Conservation (phyloP, 2,797 vertebrate species). For the Pseudomugil gertrudae region DNA sequence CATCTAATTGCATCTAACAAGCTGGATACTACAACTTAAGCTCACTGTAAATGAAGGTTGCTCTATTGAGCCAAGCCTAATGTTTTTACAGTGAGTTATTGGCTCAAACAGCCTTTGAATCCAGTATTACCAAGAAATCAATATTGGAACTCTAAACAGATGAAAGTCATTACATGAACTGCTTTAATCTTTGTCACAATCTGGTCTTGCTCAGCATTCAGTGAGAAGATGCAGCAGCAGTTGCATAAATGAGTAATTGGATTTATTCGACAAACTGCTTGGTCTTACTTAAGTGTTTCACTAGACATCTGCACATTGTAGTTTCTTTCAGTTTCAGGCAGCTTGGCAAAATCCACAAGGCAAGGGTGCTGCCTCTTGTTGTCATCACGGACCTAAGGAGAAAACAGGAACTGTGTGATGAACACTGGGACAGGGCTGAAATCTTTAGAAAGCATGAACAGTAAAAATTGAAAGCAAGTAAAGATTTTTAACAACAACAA, state of each 20-base stretch:
- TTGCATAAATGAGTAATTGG: conserved; percentile 36
- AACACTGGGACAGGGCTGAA: conserved; percentile 15
- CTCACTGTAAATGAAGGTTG: conserved; percentile 1
- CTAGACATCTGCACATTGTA: conserved; percentile 99
- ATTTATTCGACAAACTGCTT: conserved; percentile 24
- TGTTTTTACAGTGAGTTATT: conserved; percentile 34
- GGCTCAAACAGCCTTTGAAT: conserved; percentile 43
- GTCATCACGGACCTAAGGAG: conserved; percentile 92
- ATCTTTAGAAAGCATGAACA: not conserved
- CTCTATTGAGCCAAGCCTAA: conserved; percentile 42
- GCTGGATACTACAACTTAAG: conserved; percentile 12
- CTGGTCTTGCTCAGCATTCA: conserved; percentile 37
- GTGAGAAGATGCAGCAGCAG: conserved; percentile 12
- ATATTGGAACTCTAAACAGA: conserved; percentile 59
- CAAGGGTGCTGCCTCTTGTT: conserved; percentile 99
- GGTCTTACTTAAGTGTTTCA: conserved; percentile 95
- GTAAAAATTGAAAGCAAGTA: conserved; percentile 10
- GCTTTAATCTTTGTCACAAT: conserved; percentile 59
- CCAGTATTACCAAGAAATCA: conserved; percentile 51
- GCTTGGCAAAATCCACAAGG: conserved; percentile 95
- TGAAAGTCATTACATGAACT: conserved; percentile 48
- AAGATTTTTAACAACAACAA: conserved; percentile 30
- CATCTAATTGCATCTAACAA: conserved; percentile 9
- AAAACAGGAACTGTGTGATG: conserved; percentile 1
- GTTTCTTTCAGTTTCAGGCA: conserved; percentile 98